Conservation (phyloP, 1,140 invertebrate genomes). For the Drosophila varians region DNA sequence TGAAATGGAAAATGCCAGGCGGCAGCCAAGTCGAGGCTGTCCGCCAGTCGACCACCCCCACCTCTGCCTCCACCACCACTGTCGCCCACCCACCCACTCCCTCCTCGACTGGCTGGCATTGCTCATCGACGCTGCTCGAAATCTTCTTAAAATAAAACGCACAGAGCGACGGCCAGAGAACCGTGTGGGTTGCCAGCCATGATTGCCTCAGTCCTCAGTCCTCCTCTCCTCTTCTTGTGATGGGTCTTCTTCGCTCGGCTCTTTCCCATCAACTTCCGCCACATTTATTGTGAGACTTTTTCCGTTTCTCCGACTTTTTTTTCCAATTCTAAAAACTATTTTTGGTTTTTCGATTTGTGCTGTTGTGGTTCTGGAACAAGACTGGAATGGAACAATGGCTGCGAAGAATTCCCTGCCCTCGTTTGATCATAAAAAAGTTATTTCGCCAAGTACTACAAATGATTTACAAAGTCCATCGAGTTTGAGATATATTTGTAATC, state of each 20-base stretch:
- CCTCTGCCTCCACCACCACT: constrained; percentile 23
- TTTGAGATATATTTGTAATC: too few relatives aligned
- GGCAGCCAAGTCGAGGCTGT: constrained; percentile 43
- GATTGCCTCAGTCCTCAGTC: constrained; percentile 22
- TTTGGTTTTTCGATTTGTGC: constrained; percentile 48
- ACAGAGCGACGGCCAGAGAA: constrained; percentile 33
- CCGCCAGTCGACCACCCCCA: constrained; percentile 35
- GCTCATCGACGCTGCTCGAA: constrained; percentile 64
- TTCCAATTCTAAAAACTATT: constrained; percentile 57
- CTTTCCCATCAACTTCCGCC: constrained; percentile 64
- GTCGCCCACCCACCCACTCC: constrained; percentile 36
- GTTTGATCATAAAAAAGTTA: background rate
- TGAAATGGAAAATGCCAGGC: constrained; percentile 17
- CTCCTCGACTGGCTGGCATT: constrained; percentile 45
- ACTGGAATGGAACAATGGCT: constrained; percentile 19
- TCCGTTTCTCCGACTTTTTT: constrained; percentile 1
- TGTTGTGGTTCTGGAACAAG: constrained; percentile 40
- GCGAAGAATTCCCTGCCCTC: constrained; percentile 12
- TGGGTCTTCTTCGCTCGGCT: constrained; percentile 28
- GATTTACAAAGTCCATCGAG: background rate
- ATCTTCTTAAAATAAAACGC: constrained; percentile 80
- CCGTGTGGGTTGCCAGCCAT: constrained; percentile 31
- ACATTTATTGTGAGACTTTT: constrained; percentile 48
- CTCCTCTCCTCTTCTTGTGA: constrained; percentile 1
- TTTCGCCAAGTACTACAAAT: background rate